phyloP scores from a whole-genome alignment of 2,113 vertebrate species.

The Odontophorus gujanensis region DNA sequence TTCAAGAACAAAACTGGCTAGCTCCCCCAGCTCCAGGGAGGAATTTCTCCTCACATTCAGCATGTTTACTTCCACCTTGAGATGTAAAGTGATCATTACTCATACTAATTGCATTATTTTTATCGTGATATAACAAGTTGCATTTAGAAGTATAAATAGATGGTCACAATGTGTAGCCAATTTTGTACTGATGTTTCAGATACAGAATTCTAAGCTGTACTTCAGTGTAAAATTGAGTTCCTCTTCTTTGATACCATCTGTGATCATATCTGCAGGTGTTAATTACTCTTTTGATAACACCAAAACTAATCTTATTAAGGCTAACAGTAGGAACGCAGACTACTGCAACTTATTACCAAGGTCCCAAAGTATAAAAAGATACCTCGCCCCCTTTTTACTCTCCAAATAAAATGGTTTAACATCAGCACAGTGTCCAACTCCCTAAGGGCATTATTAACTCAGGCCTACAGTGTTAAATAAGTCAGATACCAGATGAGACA shows the following conservation, averaged over 20 bases:
- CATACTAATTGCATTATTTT: neutral
- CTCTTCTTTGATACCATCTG: conserved; percentile 44
- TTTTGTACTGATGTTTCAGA: neutral
- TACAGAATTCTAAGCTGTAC: neutral
- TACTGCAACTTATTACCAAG: conserved; percentile 48
- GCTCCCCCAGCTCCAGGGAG: rapidly evolving
- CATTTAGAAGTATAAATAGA: neutral
- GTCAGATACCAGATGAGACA: conserved; percentile 41
- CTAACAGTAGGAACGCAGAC: conserved; percentile 40
- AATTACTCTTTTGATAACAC: conserved; percentile 76
- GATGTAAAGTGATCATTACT: neutral
- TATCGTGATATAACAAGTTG: neutral
- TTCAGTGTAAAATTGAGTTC: conserved; percentile 19
- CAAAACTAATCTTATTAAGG: conserved; percentile 68
- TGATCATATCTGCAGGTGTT: conserved; percentile 61
- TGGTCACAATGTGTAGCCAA: neutral
- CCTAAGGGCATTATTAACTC: conserved; percentile 61
- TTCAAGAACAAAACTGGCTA: neutral
- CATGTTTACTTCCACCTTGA: neutral
- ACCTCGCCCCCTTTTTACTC: conserved; percentile 28
- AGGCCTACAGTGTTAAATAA: conserved; percentile 56
- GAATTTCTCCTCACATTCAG: neutral
- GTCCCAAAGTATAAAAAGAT: conserved; percentile 48
- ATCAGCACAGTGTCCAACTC: conserved; percentile 46
- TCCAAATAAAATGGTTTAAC: conserved; percentile 67